These are phyloP conservation scores for Drosophila anomalipes DNA, from an alignment of 2,888 invertebrate species.

Conservation along the genomic window DNA sequence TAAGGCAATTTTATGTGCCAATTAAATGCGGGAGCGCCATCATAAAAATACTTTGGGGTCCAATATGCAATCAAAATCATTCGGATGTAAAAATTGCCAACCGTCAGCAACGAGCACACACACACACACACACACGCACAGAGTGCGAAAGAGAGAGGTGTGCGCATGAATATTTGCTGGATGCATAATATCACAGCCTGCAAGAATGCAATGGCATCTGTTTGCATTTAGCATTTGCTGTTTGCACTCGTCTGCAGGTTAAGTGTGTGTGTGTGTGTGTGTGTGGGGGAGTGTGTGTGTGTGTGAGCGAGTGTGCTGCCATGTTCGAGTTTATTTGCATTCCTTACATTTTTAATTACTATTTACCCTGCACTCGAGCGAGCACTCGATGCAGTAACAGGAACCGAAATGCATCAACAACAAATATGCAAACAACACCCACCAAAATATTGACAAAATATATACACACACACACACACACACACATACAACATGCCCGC, in stretches of 20 bases:
- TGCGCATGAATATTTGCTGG: constrained; percentile 57
- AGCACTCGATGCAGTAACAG: constrained; percentile 50
- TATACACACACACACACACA: constrained; percentile 2
- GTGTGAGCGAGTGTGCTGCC: constrained; percentile 17
- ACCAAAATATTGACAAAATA: constrained; percentile 71
- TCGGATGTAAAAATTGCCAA: constrained; percentile 61
- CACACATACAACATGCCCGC: not conserved
- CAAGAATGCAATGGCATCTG: constrained; percentile 66
- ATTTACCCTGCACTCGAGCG: constrained; percentile 76
- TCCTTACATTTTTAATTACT: constrained; percentile 79
- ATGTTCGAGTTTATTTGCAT: constrained; percentile 63
- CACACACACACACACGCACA: not conserved
- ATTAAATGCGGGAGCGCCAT: constrained; percentile 51
- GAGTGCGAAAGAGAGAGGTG: constrained; percentile 2
- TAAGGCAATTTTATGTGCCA: constrained; percentile 52
- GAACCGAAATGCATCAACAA: constrained; percentile 57
- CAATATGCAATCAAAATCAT: constrained; percentile 56
- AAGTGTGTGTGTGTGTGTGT: not conserved
- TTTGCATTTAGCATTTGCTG: constrained; percentile 62
- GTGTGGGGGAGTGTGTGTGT: not conserved
- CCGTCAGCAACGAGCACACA: constrained; percentile 22
- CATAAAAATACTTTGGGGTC: constrained; percentile 50
- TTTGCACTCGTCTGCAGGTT: constrained; percentile 24
- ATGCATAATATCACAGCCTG: constrained; percentile 66
- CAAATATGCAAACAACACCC: constrained; percentile 54